These are phyloP conservation scores for Glyphotaelius pellucidus DNA, from an alignment of 2,888 invertebrate genomes.

Conservation along the genomic window DNA sequence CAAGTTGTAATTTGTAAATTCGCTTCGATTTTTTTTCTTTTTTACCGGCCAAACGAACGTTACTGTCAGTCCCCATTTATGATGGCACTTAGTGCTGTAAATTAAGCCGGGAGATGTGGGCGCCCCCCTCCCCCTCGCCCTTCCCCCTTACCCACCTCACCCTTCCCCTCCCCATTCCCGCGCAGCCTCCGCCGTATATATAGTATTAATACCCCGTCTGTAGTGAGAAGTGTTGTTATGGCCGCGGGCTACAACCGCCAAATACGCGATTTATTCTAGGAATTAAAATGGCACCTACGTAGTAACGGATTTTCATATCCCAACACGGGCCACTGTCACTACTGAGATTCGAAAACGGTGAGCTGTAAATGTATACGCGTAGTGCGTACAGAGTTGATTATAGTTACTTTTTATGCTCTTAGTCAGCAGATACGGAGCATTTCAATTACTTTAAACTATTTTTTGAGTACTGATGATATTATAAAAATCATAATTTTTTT, in stretches of 20 bases:
- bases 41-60: neutral
- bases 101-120: conserved; percentile 27
- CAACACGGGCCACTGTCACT: neutral
- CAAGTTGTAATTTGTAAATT: conserved; percentile 1
- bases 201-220: neutral
- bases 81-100: conserved; percentile 10
- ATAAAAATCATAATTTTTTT: too few relatives aligned
- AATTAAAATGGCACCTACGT: conserved; percentile 62
- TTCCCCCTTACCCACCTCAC: neutral
- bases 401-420: neutral
- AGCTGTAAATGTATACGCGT: neutral
- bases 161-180: too few relatives aligned
- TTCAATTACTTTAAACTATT: too few relatives aligned
- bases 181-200: conserved; percentile 22
- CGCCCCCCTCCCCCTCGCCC: neutral
- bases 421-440: too few relatives aligned
- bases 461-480: too few relatives aligned
- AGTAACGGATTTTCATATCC: conserved; percentile 55
- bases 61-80: neutral
- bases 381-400: neutral
- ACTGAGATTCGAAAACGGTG: neutral
- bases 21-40: neutral
- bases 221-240: conserved; percentile 25
- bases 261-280: conserved; percentile 55
- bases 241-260: conserved; percentile 46